A percentile compares a stretch with the other conserved stretches of the same genome.
Conservation (phyloP, 2,888 invertebrate genomes). For the Autographa pulchrina region DNA sequence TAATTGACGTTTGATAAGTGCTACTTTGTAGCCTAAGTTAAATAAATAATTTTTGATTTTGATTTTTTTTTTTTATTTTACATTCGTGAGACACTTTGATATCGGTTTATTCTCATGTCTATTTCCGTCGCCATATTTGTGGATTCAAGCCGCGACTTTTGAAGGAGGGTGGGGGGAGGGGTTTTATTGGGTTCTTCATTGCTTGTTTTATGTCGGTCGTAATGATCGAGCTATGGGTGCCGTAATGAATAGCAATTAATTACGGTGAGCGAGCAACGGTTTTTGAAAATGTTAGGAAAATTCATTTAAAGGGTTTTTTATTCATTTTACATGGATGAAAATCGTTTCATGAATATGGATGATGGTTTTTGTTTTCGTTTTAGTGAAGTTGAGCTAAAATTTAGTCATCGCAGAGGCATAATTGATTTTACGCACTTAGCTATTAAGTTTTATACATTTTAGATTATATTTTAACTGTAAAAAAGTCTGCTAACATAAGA, state of each 20-base stretch:
- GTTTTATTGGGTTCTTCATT: conserved; percentile 9
- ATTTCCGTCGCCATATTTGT: conserved; percentile 34
- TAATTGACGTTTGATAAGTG: no score
- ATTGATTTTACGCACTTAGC: no score
- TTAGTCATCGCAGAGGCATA: no score
- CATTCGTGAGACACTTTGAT: conserved; percentile 26
- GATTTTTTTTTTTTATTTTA: conserved; percentile 38
- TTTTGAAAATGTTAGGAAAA: conserved; percentile 4
- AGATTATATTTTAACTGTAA: no score
- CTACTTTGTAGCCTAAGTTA: no score
- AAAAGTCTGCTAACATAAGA: no score
- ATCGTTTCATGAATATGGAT: no score
- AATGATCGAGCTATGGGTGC: conserved; percentile 38
- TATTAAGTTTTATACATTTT: no score
- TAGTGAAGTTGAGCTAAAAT: no score
- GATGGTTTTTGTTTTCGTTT: no score
- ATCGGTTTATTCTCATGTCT: conserved; percentile 38
- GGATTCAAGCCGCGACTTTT: conserved; percentile 33
- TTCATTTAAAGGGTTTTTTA: not conserved
- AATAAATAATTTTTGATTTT: no score
- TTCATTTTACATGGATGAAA: not conserved
- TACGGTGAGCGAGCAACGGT: conserved; percentile 12
- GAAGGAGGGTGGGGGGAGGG: conserved; percentile 28
- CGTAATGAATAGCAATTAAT: conserved; percentile 52
- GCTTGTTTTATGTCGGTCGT: conserved; percentile 40